Conservation (phyloP, 1,140 invertebrate genomes). For the Amyelois transitella region DNA sequence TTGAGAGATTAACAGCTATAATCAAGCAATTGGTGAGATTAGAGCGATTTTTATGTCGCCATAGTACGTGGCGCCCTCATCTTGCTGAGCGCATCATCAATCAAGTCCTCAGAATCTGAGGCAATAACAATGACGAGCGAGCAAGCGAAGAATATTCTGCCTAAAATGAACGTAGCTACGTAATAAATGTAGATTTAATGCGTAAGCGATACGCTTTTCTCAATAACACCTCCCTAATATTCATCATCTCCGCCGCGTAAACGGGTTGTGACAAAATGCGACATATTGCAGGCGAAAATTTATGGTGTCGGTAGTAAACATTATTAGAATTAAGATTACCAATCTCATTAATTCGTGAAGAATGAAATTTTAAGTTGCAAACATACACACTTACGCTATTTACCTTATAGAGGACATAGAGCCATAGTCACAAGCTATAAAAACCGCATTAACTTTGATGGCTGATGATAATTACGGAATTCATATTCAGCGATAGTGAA, state of each 20-base stretch:
- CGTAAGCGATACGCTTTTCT: slow-evolving; percentile 18
- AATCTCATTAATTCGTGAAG: too few species aligned
- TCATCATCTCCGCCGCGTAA: neutral
- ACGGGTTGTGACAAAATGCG: neutral
- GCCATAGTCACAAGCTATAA: too few species aligned
- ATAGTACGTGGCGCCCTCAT: slow-evolving; percentile 29
- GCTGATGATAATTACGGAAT: too few species aligned
- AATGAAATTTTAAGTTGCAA: too few species aligned
- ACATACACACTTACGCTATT: too few species aligned
- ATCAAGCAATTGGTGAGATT: slow-evolving; percentile 66
- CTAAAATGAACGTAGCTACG: slow-evolving; percentile 14
- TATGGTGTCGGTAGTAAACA: neutral
- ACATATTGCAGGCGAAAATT: neutral
- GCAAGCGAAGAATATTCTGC: slow-evolving; percentile 14
- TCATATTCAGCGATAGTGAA: too few species aligned
- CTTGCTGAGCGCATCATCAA: slow-evolving; percentile 33
- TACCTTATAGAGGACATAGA: too few species aligned
- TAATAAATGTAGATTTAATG: slow-evolving; percentile 28
- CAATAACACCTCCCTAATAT: slow-evolving; percentile 10
- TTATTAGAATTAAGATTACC: neutral
- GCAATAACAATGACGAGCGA: slow-evolving; percentile 50
- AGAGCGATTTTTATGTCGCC: slow-evolving; percentile 63
- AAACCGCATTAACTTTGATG: too few species aligned
- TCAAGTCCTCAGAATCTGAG: slow-evolving; percentile 45
- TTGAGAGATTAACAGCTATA: slow-evolving; percentile 63